Percentiles rank a stretch among this genome's conserved stretches.
phyloP scores from a whole-genome alignment of 2,113 vertebrate genomes.

The Pelecanus crispus region DNA sequence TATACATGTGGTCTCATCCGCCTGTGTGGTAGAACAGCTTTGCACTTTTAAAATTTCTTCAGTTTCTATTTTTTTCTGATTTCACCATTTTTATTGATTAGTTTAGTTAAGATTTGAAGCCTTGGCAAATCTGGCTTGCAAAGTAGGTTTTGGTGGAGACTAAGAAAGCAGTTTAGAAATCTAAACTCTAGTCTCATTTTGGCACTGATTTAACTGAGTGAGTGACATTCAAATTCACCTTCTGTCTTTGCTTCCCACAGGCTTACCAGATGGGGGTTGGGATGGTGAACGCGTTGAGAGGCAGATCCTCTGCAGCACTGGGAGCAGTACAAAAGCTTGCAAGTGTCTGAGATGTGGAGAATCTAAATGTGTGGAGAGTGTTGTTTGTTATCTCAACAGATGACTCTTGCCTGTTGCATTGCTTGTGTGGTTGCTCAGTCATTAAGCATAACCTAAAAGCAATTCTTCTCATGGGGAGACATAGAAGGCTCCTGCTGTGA shows the following conservation, averaged over 20 bases:
- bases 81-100: not conserved
- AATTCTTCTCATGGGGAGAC: not conserved
- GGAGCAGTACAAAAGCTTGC: not conserved
- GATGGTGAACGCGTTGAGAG: not conserved
- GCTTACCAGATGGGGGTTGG: not conserved
- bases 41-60: not conserved
- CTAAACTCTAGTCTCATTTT: not conserved
- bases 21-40: not conserved
- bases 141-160: not conserved
- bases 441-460: not conserved
- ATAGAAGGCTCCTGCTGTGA: not conserved
- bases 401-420: not conserved
- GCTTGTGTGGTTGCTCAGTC: not conserved
- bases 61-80: not conserved
- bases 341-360: not conserved
- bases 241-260: not conserved
- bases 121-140: not conserved
- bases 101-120: not conserved
- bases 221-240: not conserved
- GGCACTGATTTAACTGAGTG: not conserved
- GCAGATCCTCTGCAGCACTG: not conserved
- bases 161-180: not conserved
- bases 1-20: not conserved
- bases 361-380: rapidly evolving
- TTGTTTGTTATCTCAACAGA: not conserved